Base-by-base conservation (phyloP, 1,140 invertebrate genomes). In the Drosophila sp. region DNA sequence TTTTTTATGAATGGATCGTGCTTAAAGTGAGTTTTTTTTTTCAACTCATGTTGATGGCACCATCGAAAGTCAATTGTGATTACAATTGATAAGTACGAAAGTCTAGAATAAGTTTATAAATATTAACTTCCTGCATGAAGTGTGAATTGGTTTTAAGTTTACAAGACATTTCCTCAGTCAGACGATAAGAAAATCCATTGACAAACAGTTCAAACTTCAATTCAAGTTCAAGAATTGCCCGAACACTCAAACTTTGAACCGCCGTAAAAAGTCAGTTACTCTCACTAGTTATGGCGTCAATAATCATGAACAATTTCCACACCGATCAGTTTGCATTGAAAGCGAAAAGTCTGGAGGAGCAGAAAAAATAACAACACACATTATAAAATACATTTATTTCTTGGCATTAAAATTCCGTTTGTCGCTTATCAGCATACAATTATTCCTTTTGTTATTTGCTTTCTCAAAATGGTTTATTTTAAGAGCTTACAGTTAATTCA, bases 1-100 rank as follows among this genome's bases (percentile, higher is more conserved):
- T 62, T 61, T 61, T 80, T 83, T 74, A 86, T 84, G 80, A 84
- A 84, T 80, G 80, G 63, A 14, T 13, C 63, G 51, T 78, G 71
- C 59, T 78, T 45, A 70, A 71, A 58, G 54, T 48, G 27, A 53
- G 1, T 43, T 3, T 54, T 71, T 72, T 46, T 71, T 38, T 40
- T 25, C 40, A 29, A 21, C 7, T 1, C 16, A 16, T 50, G 27
- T 25, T 38, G 38, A n/a, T 45, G 11, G 6, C 16, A n/a, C 41
- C 41, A 21, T 16, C 41, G 13, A 16, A 13, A 5, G 11, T 36
- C 34, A 13, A 38, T 38, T 2, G 2, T n/a, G 34, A 36, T 36
- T 36, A 7, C n/a, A 43, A 43, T 64, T 54, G 46, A 53, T 64
- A 53, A 5, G 27, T 5, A 29, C 2, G 4, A 18, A 18, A 18